These are phyloP conservation scores for Zele albiditarsus DNA, from an alignment of 2,888 invertebrate genomes.

Conservation along the genomic window DNA sequence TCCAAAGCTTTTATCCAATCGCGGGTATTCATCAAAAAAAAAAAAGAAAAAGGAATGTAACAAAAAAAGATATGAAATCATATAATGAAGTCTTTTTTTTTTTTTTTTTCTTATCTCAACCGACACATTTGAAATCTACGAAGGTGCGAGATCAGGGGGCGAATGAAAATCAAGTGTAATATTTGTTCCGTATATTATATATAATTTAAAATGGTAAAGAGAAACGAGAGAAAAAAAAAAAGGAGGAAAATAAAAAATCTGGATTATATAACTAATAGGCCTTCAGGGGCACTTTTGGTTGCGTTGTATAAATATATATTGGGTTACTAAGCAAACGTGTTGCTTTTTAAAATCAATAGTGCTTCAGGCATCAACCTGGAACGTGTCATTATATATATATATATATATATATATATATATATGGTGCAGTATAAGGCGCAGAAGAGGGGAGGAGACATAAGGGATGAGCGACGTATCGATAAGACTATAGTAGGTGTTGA, in stretches of 20 bases:
- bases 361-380: conserved; percentile 57
- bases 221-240: not conserved
- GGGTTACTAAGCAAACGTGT: conserved; percentile 67
- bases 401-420: conserved; percentile 55
- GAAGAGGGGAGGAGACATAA: conserved; percentile 38
- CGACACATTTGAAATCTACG: not conserved
- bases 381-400: conserved; percentile 68
- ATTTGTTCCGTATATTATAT: conserved; percentile 11
- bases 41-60: not conserved
- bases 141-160: not conserved
- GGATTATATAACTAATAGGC: conserved; percentile 1
- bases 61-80: not conserved
- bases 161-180: not conserved
- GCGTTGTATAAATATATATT: conserved; percentile 54
- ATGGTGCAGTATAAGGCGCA: conserved; percentile 24
- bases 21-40: not conserved
- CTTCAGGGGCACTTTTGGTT: not conserved
- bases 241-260: not conserved
- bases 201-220: not conserved
- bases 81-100: not conserved
- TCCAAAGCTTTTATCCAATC: conserved; percentile 11
- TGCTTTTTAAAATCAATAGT: conserved; percentile 63
- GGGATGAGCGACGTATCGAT: conserved; percentile 62
- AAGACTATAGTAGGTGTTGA: conserved; percentile 69
- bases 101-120: not conserved